Conservation (phyloP, 2,797 vertebrate species). For the Coracias cyanogaster region DNA sequence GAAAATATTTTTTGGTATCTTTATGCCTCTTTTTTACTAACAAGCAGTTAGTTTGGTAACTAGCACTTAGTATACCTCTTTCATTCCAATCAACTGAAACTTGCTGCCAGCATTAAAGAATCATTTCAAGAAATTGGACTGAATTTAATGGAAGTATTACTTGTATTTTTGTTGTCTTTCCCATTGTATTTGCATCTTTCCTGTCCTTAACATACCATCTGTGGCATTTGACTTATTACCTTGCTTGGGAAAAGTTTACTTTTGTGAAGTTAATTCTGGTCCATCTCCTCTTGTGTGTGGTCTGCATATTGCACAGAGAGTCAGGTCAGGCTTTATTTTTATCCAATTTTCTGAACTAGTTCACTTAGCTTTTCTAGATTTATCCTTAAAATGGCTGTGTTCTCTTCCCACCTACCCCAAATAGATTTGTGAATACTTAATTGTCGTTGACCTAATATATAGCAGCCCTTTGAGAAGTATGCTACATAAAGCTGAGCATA, state of each 20-base stretch:
- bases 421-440: neutral
- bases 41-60: neutral
- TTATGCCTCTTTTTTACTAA: neutral
- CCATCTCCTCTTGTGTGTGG: neutral
- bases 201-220: neutral
- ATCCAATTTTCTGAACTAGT: neutral
- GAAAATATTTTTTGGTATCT: neutral
- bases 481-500: neutral
- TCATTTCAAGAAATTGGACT: neutral
- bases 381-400: neutral
- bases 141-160: neutral
- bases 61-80: neutral
- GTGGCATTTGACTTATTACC: neutral
- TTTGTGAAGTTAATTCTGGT: neutral
- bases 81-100: neutral
- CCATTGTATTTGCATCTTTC: neutral
- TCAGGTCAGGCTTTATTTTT: constrained; percentile 20
- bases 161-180: neutral
- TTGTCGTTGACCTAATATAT: neutral
- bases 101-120: neutral
- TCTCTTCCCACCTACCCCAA: neutral
- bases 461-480: neutral
- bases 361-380: neutral
- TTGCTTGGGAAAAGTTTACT: neutral
- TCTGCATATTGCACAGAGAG: neutral